These are phyloP conservation scores for Manduca sexta DNA, from an alignment of 1,140 invertebrate genomes.

Conservation along the genomic window DNA sequence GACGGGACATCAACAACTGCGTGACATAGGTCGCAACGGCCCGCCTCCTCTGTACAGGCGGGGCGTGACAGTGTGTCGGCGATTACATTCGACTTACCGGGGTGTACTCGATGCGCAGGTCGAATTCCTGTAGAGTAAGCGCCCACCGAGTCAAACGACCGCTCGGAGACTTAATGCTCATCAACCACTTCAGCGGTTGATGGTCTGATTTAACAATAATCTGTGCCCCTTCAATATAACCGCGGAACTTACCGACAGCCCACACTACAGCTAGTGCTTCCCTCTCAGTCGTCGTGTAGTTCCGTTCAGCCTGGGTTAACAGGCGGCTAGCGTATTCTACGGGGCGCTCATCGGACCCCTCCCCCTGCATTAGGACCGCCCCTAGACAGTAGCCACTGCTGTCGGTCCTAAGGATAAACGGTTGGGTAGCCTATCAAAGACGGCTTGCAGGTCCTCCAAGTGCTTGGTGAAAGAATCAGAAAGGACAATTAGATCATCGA, in stretches of 20 bases:
- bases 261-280: conserved; percentile 67
- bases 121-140: conserved; percentile 30
- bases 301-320: conserved; percentile 51
- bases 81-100: conserved; percentile 35
- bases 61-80: no score
- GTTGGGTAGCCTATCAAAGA: conserved; percentile 26
- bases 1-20: no score
- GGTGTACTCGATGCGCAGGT: conserved; percentile 24
- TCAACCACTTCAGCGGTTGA: conserved; percentile 65
- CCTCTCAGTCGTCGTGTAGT: conserved; percentile 56
- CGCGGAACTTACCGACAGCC: conserved; percentile 52
- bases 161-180: conserved; percentile 49
- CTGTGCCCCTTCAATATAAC: conserved; percentile 42
- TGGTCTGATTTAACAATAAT: conserved; percentile 53
- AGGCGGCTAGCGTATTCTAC: conserved; percentile 55
- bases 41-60: no score
- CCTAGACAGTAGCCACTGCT: conserved; percentile 39
- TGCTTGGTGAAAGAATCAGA: conserved; percentile 41
- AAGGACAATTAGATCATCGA: conserved; percentile 59
- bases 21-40: no score
- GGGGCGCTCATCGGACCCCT: conserved; percentile 30
- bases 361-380: conserved; percentile 19
- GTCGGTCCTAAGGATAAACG: conserved; percentile 37
- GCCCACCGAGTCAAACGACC: conserved; percentile 39
- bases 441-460: conserved; percentile 29